These are phyloP conservation scores for Andrena haemorrhoa DNA, from an alignment of 2,888 invertebrate species.

Conservation along the genomic window DNA sequence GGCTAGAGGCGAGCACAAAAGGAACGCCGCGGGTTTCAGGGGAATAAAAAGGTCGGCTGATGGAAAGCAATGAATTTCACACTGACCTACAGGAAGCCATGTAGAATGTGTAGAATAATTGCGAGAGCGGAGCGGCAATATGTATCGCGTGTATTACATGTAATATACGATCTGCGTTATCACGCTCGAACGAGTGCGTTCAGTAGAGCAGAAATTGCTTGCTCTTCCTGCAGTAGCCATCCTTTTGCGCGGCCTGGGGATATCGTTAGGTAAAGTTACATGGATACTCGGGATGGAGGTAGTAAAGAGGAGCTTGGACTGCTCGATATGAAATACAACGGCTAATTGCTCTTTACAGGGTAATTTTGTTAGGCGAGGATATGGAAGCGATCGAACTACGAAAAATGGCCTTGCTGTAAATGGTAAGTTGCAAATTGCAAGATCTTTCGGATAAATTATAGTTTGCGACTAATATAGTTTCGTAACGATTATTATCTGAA, in stretches of 20 bases:
- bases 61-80: slow-evolving; percentile 62
- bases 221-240: slow-evolving; percentile 24
- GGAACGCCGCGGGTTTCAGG: neutral
- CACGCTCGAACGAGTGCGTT: slow-evolving; percentile 59
- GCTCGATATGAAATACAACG: neutral
- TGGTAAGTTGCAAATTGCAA: too few relatives aligned
- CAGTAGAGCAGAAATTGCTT: slow-evolving; percentile 65
- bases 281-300: neutral
- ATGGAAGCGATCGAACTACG: too few relatives aligned
- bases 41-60: slow-evolving; percentile 15
- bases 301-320: neutral
- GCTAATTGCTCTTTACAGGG: neutral
- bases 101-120: slow-evolving; percentile 42
- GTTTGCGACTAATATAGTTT: too few relatives aligned
- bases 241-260: slow-evolving; percentile 7
- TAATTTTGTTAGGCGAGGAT: neutral
- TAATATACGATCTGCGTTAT: slow-evolving; percentile 53
- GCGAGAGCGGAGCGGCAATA: slow-evolving; percentile 32
- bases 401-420: too few relatives aligned
- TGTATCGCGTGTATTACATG: slow-evolving; percentile 43
- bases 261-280: neutral
- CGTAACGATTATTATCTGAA: too few relatives aligned
- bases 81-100: slow-evolving; percentile 64
- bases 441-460: too few relatives aligned
- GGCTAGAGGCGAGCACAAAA: neutral